Percentiles rank a stretch among this genome's conserved stretches.
Conservation (phyloP, 2,888 invertebrate genomes). For the Melanophora roralis region DNA sequence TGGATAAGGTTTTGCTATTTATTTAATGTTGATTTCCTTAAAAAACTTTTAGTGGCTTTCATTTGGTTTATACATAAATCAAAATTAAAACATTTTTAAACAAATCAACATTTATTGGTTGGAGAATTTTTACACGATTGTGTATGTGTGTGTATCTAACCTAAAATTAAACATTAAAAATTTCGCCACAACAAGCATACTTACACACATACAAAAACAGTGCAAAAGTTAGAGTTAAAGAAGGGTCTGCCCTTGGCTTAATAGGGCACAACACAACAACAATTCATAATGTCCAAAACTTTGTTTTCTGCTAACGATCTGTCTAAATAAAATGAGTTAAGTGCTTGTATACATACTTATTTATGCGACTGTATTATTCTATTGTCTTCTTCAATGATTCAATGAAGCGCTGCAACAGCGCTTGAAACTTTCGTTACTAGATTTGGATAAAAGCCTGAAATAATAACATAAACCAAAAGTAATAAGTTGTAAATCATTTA, state of each 20-base stretch:
- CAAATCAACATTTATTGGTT: too few relatives aligned
- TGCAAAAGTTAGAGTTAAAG: neutral
- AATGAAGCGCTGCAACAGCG: constrained; percentile 40
- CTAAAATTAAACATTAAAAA: constrained; percentile 31
- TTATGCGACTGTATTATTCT: neutral
- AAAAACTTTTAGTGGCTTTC: too few relatives aligned
- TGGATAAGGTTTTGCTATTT: too few relatives aligned
- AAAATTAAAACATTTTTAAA: too few relatives aligned
- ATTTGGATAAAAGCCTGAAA: constrained; percentile 48
- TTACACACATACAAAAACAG: neutral
- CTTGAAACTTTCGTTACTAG: constrained; percentile 54
- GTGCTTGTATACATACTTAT: neutral
- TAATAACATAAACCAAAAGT: neutral
- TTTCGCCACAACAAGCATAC: constrained; percentile 13
- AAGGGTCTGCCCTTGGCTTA: constrained; percentile 43
- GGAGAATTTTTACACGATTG: too few relatives aligned
- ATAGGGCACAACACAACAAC: constrained; percentile 2
- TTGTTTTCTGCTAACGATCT: neutral
- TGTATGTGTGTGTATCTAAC: constrained; percentile 16
- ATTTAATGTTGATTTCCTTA: too few relatives aligned
- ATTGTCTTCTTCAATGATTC: constrained; percentile 16
- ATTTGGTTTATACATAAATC: too few relatives aligned
- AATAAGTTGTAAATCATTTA: constrained; percentile 30
- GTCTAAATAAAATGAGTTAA: neutral
- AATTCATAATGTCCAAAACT: constrained; percentile 8